Evolutionary conservation across 2,113 vertebrate genomes (phyloP), one percentile per base, ranked within the genome.

Genomic region (Burhinus oedicnemus): DNA sequence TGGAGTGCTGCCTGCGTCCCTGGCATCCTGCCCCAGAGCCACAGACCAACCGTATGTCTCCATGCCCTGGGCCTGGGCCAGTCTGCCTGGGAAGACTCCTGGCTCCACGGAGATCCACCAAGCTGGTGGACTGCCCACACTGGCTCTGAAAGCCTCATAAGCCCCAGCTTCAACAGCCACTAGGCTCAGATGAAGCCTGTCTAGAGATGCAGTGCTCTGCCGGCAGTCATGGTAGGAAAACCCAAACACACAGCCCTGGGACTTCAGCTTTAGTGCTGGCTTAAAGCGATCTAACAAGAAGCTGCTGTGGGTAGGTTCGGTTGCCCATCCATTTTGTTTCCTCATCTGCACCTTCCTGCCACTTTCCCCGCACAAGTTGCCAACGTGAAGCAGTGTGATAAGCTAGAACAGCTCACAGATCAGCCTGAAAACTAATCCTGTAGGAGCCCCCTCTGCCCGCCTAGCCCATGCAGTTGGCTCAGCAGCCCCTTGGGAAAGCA

Each of bases 201-300:
- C 45, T 0, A 0, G 78, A 62, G 74, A 16, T 45, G 75, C n/a
- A 62, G 65, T 15, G 4, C 12, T 52, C 26, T 61, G 62, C 30
- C 0, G 0, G 32, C 38, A 55, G 47, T 6, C 65, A 14, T 1
- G 2, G 25, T 5, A 21, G 65, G 47, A 40, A 79, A 74, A 82
- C n/a, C 1, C 40, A 72, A 83, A 55, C n/a, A 4, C 16, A 34
- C 14, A 40, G n/a, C n/a, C 55, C 32, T 45, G 11, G 29, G 38
- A 85, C 25, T 45, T 76, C 29, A 72, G 38, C 45, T 60, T 62
- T 62, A 14, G 32, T 32, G 34, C 54, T 65, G 10, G 17, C n/a
- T 71, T 58, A 51, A 82, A 11, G 25, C 19, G 38, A 66, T 45
- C 16, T 7, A 44, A 62, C 0, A 0, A 49, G 65, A 45, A 55